Conservation (phyloP, 2,797 vertebrate genomes). For the Aselliscus stoliczkanus region DNA sequence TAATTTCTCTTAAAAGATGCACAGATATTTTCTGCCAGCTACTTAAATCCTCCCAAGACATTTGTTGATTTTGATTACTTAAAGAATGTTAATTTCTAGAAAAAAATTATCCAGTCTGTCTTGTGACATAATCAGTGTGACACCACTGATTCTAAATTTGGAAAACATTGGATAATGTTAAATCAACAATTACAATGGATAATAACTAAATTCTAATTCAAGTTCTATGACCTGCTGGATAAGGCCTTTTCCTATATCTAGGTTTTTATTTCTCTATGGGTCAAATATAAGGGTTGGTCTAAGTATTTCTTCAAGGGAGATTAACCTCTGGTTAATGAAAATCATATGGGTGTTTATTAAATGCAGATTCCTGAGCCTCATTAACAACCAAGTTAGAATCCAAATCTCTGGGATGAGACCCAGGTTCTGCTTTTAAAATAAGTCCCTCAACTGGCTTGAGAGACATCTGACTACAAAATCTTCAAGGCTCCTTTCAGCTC, state of each 20-base stretch:
- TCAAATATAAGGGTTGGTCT: background rate
- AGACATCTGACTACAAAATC: background rate
- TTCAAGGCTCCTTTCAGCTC: background rate
- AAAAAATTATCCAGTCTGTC: background rate
- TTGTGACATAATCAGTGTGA: background rate
- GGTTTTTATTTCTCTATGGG: conserved; percentile 9
- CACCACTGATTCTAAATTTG: background rate
- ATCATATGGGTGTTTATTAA: background rate
- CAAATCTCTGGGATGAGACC: background rate
- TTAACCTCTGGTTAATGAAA: background rate
- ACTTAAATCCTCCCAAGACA: background rate
- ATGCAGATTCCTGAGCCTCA: background rate
- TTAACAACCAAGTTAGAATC: background rate
- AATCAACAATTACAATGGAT: background rate
- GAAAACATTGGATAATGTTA: background rate
- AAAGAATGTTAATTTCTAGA: conserved; percentile 12
- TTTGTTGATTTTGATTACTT: background rate
- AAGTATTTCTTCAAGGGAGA: background rate
- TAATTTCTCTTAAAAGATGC: conserved; percentile 29
- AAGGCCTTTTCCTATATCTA: background rate
- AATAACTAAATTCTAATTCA: background rate
- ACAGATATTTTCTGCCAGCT: conserved; percentile 34
- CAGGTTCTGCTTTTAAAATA: background rate
- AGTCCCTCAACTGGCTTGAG: background rate
- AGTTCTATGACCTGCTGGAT: background rate